phyloP scores from a whole-genome alignment of 2,888 invertebrate species.

The Nymphalis urticae region DNA sequence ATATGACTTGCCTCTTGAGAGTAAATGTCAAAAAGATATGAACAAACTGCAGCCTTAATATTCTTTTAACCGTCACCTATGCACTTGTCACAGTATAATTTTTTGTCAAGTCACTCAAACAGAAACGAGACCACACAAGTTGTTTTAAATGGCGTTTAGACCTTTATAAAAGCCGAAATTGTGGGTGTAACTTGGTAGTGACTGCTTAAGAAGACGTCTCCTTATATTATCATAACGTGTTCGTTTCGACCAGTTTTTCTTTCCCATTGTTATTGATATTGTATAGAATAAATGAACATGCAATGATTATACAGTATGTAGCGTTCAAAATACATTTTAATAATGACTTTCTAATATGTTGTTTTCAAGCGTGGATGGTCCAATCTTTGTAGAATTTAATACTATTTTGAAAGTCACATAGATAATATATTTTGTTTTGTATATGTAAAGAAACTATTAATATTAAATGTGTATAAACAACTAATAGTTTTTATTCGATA shows the following conservation, averaged over 20 bases:
- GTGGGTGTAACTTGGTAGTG: slow-evolving; percentile 26
- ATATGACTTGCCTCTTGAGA: too few species aligned
- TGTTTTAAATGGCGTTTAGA: slow-evolving; percentile 9
- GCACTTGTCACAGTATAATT: slow-evolving; percentile 14
- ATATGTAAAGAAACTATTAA: too few species aligned
- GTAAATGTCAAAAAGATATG: background rate
- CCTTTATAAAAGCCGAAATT: slow-evolving; percentile 16
- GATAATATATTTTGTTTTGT: too few species aligned
- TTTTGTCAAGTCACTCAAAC: slow-evolving; percentile 23
- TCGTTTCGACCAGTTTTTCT: background rate
- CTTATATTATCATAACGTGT: slow-evolving; percentile 9
- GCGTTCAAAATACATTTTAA: background rate
- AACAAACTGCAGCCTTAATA: background rate
- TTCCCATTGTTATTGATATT: slow-evolving; percentile 7
- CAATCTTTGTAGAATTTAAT: too few species aligned
- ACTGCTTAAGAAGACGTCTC: slow-evolving; percentile 1
- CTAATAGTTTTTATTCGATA: too few species aligned
- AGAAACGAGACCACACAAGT: slow-evolving; percentile 26
- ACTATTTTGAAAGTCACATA: too few species aligned
- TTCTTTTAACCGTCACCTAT: background rate
- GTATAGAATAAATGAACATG: background rate
- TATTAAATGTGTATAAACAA: too few species aligned
- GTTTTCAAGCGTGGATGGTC: too few species aligned
- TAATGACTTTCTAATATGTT: too few species aligned
- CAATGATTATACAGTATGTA: background rate